Evolutionary conservation across 2,888 invertebrate species (phyloP).

Genomic region (Agrilus mali): DNA sequence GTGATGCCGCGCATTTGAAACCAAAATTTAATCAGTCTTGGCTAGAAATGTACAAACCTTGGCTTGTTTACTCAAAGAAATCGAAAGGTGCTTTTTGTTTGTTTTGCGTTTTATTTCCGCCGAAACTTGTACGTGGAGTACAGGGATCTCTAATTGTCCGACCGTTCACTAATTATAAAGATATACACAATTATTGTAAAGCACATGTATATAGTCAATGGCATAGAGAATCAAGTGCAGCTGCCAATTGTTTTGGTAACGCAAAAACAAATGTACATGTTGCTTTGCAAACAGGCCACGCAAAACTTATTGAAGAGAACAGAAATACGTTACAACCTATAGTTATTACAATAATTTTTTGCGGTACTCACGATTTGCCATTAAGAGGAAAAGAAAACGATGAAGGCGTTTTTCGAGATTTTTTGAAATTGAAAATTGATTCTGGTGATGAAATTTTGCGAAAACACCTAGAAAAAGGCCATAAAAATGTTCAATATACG

Average conservation of each 20-base stretch:
- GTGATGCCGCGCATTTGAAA: slow-evolving; percentile 14
- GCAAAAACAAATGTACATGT: slow-evolving; percentile 13
- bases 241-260: slow-evolving; percentile 18
- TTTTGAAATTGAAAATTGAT: slow-evolving; percentile 14
- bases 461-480: slow-evolving; percentile 9
- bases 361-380: slow-evolving; percentile 17
- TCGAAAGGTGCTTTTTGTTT: slow-evolving; percentile 18
- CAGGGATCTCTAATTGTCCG: slow-evolving; percentile 18
- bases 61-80: slow-evolving; percentile 13
- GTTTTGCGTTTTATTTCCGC: slow-evolving; percentile 18
- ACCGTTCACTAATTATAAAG: slow-evolving; percentile 17
- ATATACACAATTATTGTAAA: slow-evolving; percentile 17
- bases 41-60: slow-evolving; percentile 12
- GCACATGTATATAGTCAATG: slow-evolving; percentile 14
- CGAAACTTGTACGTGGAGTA: slow-evolving; percentile 14
- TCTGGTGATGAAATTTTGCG: slow-evolving; percentile 12
- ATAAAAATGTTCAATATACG: slow-evolving; percentile 19
- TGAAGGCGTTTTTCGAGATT: slow-evolving; percentile 13
- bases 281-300: slow-evolving; percentile 10
- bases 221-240: slow-evolving; percentile 17
- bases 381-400: slow-evolving; percentile 14
- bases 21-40: slow-evolving; percentile 14
- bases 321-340: slow-evolving; percentile 12
- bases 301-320: slow-evolving; percentile 14
- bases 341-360: slow-evolving; percentile 18